Evolutionary conservation across 2,888 invertebrate genomes (phyloP).

Genomic region (Sminthurides aquaticus): DNA sequence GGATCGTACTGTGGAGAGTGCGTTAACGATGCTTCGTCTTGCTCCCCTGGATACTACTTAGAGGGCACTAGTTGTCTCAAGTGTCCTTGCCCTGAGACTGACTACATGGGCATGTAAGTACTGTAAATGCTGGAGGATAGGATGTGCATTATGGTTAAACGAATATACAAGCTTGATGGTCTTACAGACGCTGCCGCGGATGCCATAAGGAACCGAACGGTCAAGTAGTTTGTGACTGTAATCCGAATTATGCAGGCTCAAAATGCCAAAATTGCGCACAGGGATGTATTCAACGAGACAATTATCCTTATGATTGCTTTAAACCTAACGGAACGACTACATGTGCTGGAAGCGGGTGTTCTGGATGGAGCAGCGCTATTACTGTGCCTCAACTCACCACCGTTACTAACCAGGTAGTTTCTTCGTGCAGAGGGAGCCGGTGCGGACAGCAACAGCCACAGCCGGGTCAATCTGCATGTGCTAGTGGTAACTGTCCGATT

Average conservation of each 20-base stretch:
- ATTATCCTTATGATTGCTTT: slow-evolving; percentile 14
- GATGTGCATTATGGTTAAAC: no score
- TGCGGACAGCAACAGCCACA: neutral
- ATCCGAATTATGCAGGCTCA: neutral
- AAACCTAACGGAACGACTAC: neutral
- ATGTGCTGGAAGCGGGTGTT: neutral
- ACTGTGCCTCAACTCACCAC: neutral
- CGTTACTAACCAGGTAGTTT: neutral
- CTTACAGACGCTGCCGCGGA: neutral
- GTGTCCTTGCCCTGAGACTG: neutral
- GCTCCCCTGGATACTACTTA: neutral
- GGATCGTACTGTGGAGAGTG: neutral
- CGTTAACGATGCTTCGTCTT: neutral
- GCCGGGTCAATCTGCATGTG: neutral
- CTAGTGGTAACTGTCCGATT: neutral
- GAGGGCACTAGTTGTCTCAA: neutral
- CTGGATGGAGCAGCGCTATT: neutral
- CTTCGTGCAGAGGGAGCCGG: neutral
- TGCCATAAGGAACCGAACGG: neutral
- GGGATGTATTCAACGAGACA: slow-evolving; percentile 9
- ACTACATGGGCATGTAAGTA: neutral
- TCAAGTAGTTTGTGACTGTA: neutral
- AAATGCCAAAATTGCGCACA: slow-evolving; percentile 3
- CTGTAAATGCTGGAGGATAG: neutral
- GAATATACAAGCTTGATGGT: neutral